Evolutionary conservation across 2,113 vertebrate genomes (phyloP).

Genomic region (Pipa parva): DNA sequence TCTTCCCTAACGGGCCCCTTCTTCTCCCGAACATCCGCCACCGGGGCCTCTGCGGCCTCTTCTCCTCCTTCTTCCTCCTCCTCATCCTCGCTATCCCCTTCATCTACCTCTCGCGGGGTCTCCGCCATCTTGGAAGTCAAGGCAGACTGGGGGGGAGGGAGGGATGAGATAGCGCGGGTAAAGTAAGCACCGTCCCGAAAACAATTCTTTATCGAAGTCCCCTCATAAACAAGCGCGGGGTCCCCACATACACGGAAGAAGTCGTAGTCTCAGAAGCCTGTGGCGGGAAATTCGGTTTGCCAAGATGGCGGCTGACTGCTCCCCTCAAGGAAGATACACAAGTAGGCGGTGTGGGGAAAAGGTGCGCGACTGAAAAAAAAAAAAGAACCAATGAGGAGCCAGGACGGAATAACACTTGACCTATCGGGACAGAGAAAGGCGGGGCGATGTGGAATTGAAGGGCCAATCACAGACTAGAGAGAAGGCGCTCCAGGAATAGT

Average conservation of each 20-base stretch:
- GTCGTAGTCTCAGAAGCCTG: too few relatives aligned
- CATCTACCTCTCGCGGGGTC: slow-evolving; percentile 55
- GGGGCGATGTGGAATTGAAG: too few relatives aligned
- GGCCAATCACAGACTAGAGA: too few relatives aligned
- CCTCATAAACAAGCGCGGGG: too few relatives aligned
- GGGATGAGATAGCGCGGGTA: too few relatives aligned
- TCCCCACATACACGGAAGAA: too few relatives aligned
- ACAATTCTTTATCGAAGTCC: too few relatives aligned
- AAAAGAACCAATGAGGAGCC: not conserved
- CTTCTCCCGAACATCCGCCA: slow-evolving; percentile 85
- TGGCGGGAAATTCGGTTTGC: not conserved
- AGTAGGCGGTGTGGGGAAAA: not conserved
- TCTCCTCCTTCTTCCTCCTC: slow-evolving; percentile 43
- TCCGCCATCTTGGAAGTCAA: slow-evolving; percentile 63
- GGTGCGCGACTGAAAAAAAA: not conserved
- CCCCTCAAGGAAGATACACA: not conserved
- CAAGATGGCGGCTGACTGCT: slow-evolving; percentile 11
- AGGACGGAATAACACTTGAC: not conserved
- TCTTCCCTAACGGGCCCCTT: slow-evolving; percentile 87
- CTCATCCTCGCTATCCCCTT: slow-evolving; percentile 48
- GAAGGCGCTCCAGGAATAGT: too few relatives aligned
- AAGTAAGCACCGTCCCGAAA: too few relatives aligned
- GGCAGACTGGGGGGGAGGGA: slow-evolving; percentile 41
- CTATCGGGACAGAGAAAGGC: too few relatives aligned
- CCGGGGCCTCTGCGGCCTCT: slow-evolving; percentile 39